Percentiles rank a stretch among this genome's conserved stretches.
Conservation (phyloP, 2,113 vertebrate genomes). For the Scomber scombrus region DNA sequence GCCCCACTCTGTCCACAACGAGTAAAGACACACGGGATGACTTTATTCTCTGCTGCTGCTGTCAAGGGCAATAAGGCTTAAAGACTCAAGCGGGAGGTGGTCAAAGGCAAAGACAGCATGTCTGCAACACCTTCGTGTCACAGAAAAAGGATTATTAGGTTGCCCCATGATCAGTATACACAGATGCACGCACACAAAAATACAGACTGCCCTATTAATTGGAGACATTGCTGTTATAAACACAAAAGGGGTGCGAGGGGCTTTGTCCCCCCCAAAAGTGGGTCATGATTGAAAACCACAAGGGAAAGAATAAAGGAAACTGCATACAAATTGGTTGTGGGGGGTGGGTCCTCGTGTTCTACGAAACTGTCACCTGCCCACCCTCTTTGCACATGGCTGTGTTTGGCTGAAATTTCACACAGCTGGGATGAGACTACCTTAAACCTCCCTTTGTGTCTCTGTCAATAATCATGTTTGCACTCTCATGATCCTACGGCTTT, state of each 20-base stretch:
- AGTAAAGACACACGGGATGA: slow-evolving; percentile 13
- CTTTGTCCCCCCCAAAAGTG: slow-evolving; percentile 63
- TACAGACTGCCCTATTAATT: slow-evolving; percentile 56
- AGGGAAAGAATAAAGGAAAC: slow-evolving; percentile 57
- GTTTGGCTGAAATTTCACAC: slow-evolving; percentile 79
- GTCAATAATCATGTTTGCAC: slow-evolving; percentile 89
- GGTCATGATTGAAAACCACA: slow-evolving; percentile 74
- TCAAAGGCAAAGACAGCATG: slow-evolving; percentile 55
- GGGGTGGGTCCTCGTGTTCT: slow-evolving; percentile 15
- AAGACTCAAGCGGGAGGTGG: slow-evolving; percentile 57
- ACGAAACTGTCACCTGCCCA: slow-evolving; percentile 62
- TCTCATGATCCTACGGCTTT: slow-evolving; percentile 84
- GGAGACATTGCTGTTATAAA: slow-evolving; percentile 55
- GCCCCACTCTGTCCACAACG: slow-evolving; percentile 64
- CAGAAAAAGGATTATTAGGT: slow-evolving; percentile 56
- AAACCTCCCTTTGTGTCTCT: slow-evolving; percentile 89
- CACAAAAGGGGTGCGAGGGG: slow-evolving; percentile 60
- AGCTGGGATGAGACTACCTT: slow-evolving; percentile 83
- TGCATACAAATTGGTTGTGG: slow-evolving; percentile 44
- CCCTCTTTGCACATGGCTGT: slow-evolving; percentile 72
- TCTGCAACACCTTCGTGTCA: slow-evolving; percentile 66
- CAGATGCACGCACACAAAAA: slow-evolving; percentile 50
- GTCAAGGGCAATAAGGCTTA: slow-evolving; percentile 68
- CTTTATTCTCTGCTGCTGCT: slow-evolving; percentile 30
- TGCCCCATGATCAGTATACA: slow-evolving; percentile 53